A percentile compares a stretch with the other conserved stretches of the same genome.
phyloP scores from a whole-genome alignment of 2,113 vertebrate species.

The Lophochroa leadbeateri region DNA sequence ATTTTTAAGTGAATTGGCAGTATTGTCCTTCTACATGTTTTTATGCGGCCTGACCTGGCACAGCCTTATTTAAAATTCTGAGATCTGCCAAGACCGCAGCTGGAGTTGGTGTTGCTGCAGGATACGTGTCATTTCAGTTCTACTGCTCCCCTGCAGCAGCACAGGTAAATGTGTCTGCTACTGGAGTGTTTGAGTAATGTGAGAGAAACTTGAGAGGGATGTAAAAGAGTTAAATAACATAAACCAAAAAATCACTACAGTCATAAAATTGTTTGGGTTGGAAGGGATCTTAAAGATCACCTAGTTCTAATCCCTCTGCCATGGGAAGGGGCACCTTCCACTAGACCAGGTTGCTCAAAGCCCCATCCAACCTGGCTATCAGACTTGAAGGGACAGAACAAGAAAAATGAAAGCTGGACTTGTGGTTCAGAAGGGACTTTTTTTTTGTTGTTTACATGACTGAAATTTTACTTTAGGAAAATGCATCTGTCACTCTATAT shows the following conservation, averaged over 20 bases:
- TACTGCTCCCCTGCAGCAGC: not conserved
- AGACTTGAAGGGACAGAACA: not conserved
- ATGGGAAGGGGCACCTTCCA: not conserved
- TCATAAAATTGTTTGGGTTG: not conserved
- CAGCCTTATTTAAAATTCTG: not conserved
- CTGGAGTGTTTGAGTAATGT: not conserved
- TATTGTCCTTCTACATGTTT: not conserved
- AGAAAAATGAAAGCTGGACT: not conserved
- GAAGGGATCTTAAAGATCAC: not conserved
- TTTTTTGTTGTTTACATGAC: not conserved
- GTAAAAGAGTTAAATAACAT: not conserved
- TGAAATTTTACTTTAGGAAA: not conserved
- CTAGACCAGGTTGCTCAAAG: not conserved
- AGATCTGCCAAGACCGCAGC: not conserved
- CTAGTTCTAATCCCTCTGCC: not conserved
- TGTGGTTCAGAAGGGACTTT: not conserved
- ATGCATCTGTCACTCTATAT: not conserved
- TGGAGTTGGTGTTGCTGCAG: not conserved
- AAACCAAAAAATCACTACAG: not conserved
- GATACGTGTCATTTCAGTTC: not conserved
- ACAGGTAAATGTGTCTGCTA: not conserved
- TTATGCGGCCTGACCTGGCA: not conserved
- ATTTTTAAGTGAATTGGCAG: not conserved
- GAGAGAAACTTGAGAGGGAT: not conserved
- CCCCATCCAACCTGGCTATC: not conserved